These are phyloP conservation scores for Lasioglossum lativentre DNA, from an alignment of 2,888 invertebrate genomes.

Conservation along the genomic window DNA sequence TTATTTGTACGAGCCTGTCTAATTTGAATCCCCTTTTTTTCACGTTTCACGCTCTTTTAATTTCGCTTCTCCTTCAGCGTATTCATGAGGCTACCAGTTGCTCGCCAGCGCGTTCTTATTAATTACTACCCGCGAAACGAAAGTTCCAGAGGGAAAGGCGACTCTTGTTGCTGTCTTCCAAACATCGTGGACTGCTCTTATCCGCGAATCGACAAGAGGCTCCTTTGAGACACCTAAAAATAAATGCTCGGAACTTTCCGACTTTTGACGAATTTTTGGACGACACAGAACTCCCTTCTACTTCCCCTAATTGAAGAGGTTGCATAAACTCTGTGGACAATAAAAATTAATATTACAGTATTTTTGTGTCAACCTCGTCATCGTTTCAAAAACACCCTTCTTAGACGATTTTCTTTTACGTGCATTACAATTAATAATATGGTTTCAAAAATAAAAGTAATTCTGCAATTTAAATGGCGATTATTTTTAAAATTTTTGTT, in stretches of 20 bases:
- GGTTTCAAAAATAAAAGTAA: too few relatives aligned
- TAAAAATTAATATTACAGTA: background rate
- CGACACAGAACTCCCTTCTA: background rate
- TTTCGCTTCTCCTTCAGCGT: constrained; percentile 4
- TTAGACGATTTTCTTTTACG: too few relatives aligned
- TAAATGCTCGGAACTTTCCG: background rate
- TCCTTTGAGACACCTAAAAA: constrained; percentile 18
- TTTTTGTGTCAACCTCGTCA: too few relatives aligned
- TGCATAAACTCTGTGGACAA: background rate
- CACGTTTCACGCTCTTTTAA: constrained; percentile 20
- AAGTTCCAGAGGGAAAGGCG: background rate
- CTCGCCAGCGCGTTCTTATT: constrained; percentile 20
- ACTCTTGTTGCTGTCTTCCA: constrained; percentile 7
- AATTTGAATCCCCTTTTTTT: constrained; percentile 2
- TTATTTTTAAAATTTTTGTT: too few relatives aligned
- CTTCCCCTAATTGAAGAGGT: background rate
- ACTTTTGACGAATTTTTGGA: background rate
- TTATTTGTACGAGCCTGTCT: constrained; percentile 10
- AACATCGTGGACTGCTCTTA: background rate
- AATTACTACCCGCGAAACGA: constrained; percentile 24
- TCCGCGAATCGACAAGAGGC: constrained; percentile 21
- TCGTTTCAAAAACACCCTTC: too few relatives aligned
- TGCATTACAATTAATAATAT: too few relatives aligned
- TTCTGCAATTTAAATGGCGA: too few relatives aligned
- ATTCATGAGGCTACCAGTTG: constrained; percentile 16